phyloP scores from a whole-genome alignment of 2,888 invertebrate genomes.

The Cantharis lateralis region DNA sequence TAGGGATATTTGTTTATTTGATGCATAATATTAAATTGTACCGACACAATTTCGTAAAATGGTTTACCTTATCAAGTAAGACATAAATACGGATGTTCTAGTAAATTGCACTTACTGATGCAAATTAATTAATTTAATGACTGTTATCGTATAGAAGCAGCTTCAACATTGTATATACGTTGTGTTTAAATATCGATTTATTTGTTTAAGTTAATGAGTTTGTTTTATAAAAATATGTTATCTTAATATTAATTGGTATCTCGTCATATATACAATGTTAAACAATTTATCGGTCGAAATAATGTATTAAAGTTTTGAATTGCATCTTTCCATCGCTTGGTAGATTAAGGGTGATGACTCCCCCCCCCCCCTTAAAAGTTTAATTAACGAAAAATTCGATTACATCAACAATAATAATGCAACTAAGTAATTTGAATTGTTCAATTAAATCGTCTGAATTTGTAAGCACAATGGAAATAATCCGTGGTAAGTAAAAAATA shows the following conservation, averaged over 20 bases:
- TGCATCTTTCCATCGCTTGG: too few relatives aligned
- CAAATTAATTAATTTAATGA: not conserved
- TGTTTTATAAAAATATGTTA: too few relatives aligned
- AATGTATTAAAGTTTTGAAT: too few relatives aligned
- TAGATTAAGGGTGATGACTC: too few relatives aligned
- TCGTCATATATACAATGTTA: not conserved
- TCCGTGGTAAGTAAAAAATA: slow-evolving; percentile 10
- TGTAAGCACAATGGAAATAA: slow-evolving; percentile 16
- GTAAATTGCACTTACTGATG: not conserved
- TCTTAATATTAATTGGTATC: not conserved
- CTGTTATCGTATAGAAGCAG: not conserved
- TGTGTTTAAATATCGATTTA: not conserved
- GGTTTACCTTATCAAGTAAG: not conserved
- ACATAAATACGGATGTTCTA: not conserved
- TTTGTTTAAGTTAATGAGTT: not conserved
- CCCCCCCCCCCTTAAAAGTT: too few relatives aligned
- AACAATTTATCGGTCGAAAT: not conserved
- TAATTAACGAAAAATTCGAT: slow-evolving; percentile 9
- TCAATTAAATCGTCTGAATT: slow-evolving; percentile 11
- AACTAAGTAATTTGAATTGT: slow-evolving; percentile 9
- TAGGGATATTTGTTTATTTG: slow-evolving; percentile 32
- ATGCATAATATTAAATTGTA: slow-evolving; percentile 12
- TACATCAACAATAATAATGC: slow-evolving; percentile 6
- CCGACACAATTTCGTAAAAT: slow-evolving; percentile 19
- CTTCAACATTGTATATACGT: not conserved